These are phyloP conservation scores for Aphidius colemani DNA, from an alignment of 2,888 invertebrate species.

Conservation along the genomic window DNA sequence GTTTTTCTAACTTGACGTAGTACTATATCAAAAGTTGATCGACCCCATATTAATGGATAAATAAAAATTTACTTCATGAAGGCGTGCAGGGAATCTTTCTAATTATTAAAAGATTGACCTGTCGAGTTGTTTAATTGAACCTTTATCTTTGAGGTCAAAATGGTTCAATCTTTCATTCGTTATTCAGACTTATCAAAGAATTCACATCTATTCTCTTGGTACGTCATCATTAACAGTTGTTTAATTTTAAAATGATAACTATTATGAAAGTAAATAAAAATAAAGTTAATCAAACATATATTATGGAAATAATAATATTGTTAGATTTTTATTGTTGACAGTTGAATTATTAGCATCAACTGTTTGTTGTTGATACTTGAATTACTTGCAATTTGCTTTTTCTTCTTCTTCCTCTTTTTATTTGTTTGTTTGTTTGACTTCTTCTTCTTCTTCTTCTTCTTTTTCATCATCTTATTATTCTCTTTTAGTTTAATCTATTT, in stretches of 20 bases:
- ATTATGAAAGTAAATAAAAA: too few relatives aligned
- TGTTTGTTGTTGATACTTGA: too few relatives aligned
- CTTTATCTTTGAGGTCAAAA: constrained; percentile 47
- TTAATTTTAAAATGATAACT: constrained; percentile 10
- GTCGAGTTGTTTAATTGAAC: constrained; percentile 45
- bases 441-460: too few relatives aligned
- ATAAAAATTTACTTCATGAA: constrained; percentile 13
- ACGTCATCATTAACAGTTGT: not conserved
- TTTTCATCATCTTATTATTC: too few relatives aligned
- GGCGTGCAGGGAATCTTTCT: constrained; percentile 35
- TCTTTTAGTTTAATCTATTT: constrained; percentile 30
- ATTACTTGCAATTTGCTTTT: too few relatives aligned
- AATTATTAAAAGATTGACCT: constrained; percentile 47
- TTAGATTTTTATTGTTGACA: too few relatives aligned
- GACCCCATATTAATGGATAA: constrained; percentile 23
- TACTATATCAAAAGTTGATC: constrained; percentile 26
- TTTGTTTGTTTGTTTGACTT: too few relatives aligned
- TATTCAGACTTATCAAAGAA: constrained; percentile 39
- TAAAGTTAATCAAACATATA: too few relatives aligned
- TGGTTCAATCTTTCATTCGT: constrained; percentile 31
- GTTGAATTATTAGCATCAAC: too few relatives aligned
- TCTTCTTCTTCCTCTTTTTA: too few relatives aligned
- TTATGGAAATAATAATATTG: too few relatives aligned
- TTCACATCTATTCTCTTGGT: constrained; percentile 10
- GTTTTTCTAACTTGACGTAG: not conserved